These are phyloP conservation scores for Okamejei kenojei DNA, from an alignment of 2,797 vertebrate species.

Conservation along the genomic window DNA sequence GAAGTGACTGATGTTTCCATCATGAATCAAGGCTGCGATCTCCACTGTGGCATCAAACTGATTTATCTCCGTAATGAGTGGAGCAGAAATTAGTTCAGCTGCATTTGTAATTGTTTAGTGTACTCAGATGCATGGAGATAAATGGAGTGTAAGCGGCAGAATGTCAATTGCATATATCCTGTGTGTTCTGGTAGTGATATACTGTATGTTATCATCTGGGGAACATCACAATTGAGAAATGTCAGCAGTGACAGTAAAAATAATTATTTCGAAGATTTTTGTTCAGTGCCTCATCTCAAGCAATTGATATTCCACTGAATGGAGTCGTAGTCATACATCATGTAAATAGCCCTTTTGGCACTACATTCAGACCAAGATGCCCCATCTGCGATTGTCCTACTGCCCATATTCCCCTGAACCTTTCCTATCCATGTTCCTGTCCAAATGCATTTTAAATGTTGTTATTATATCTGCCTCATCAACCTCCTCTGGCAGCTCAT, in stretches of 20 bases:
- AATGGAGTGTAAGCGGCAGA: background rate
- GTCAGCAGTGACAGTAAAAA: background rate
- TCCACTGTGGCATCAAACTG: background rate
- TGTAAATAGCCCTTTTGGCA: too few relatives aligned
- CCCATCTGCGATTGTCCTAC: too few relatives aligned
- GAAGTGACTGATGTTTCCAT: background rate
- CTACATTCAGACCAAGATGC: too few relatives aligned
- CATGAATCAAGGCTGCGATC: background rate
- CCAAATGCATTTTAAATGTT: too few relatives aligned
- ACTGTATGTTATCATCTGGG: background rate
- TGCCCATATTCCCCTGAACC: too few relatives aligned
- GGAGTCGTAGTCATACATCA: too few relatives aligned
- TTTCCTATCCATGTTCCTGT: too few relatives aligned
- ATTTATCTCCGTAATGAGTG: background rate
- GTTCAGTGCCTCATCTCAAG: background rate
- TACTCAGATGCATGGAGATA: background rate
- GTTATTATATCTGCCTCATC: too few relatives aligned
- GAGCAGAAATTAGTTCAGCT: constrained; percentile 1
- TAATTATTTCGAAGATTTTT: background rate
- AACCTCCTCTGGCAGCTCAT: too few relatives aligned
- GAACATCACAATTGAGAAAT: background rate
- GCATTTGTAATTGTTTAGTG: constrained; percentile 4
- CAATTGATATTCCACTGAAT: background rate
- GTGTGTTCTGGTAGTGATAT: background rate
- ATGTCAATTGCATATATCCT: background rate